A percentile compares a stretch with the other conserved stretches of the same genome.
Evolutionary conservation across 2,888 invertebrate genomes (phyloP).

Genomic region (Metellina segmentata): DNA sequence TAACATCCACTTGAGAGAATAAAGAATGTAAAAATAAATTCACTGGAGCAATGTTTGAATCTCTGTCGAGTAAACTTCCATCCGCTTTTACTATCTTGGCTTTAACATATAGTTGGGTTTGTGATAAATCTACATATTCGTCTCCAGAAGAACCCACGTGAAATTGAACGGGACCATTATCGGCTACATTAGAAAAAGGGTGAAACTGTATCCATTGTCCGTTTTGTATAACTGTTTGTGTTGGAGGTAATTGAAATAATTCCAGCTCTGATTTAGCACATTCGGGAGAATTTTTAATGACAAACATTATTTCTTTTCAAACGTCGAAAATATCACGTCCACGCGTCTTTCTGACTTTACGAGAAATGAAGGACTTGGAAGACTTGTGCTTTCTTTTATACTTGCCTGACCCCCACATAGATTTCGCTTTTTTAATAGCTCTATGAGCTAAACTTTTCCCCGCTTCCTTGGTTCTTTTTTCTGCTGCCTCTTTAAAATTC

Average conservation of each 20-base stretch:
- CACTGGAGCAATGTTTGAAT: too few species aligned
- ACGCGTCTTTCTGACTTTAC: conserved; percentile 16
- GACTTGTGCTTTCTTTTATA: conserved; percentile 55
- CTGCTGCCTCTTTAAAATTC: conserved; percentile 20
- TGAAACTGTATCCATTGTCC: conserved; percentile 52
- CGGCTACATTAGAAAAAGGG: conserved; percentile 42
- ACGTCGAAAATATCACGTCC: conserved; percentile 47
- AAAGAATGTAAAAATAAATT: neutral
- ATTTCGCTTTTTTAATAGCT: conserved; percentile 16
- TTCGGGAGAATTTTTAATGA: conserved; percentile 48
- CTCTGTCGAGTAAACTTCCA: too few species aligned
- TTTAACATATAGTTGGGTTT: neutral
- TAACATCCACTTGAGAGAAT: conserved; percentile 1
- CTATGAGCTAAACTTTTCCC: conserved; percentile 24
- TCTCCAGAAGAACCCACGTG: conserved; percentile 27
- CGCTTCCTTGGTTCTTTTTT: conserved; percentile 29
- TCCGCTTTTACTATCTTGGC: conserved; percentile 5
- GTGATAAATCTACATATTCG: conserved; percentile 18
- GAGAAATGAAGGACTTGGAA: conserved; percentile 25
- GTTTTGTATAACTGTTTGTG: conserved; percentile 42
- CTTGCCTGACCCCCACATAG: conserved; percentile 37
- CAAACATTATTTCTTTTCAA: conserved; percentile 41
- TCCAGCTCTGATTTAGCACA: conserved; percentile 64
- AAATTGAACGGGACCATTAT: conserved; percentile 40
- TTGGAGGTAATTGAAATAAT: conserved; percentile 56